A percentile compares a stretch with the other conserved stretches of the same genome.
Evolutionary conservation across 2,888 invertebrate species (phyloP).

Genomic region (Melipona bicolor): DNA sequence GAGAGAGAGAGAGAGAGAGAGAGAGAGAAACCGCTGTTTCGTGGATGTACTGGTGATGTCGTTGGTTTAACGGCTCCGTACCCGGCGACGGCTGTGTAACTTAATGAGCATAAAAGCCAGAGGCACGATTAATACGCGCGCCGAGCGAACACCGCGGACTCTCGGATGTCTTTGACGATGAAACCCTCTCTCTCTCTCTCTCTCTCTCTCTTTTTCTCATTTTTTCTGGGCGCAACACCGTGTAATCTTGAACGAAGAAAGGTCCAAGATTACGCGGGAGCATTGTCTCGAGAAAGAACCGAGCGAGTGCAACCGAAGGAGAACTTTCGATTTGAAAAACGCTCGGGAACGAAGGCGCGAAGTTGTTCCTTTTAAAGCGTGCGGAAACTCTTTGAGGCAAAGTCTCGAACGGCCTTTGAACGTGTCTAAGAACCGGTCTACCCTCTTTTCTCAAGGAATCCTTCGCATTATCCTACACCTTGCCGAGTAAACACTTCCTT

Average conservation of each 20-base stretch:
- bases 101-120: constrained; percentile 73
- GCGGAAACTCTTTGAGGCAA: constrained; percentile 22
- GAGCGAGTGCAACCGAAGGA: background rate
- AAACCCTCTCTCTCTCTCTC: constrained; percentile 1
- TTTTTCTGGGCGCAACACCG: background rate
- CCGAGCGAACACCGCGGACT: constrained; percentile 9
- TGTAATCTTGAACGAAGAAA: background rate
- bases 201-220: too few species aligned
- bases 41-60: constrained; percentile 68
- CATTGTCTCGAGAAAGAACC: constrained; percentile 10
- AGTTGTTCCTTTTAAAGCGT: background rate
- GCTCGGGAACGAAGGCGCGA: constrained; percentile 1
- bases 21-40: constrained; percentile 58
- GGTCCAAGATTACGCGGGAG: background rate
- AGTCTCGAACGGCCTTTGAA: constrained; percentile 20
- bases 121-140: constrained; percentile 70
- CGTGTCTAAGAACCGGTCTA: background rate
- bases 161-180: constrained; percentile 34
- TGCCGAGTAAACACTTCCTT: constrained; percentile 31
- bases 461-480: constrained; percentile 25
- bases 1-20: constrained; percentile 16
- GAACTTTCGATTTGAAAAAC: constrained; percentile 15
- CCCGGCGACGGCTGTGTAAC: constrained; percentile 70
- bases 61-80: constrained; percentile 68
- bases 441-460: constrained; percentile 16